Evolutionary conservation across 2,888 invertebrate species (phyloP).

Genomic region (Chaitophorus viminalis): DNA sequence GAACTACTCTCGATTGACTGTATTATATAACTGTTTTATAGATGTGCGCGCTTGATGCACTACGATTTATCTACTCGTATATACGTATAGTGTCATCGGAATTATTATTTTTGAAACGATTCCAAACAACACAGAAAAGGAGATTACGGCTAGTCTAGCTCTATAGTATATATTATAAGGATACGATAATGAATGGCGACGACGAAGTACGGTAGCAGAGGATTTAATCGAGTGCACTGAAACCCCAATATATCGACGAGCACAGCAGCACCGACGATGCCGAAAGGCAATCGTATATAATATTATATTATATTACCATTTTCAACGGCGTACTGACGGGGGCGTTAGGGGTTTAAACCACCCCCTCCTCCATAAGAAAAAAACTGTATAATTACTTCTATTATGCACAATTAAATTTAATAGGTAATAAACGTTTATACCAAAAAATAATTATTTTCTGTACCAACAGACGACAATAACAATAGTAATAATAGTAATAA

Average conservation of each 20-base stretch:
- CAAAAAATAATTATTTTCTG: too few species aligned
- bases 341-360: too few species aligned
- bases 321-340: too few species aligned
- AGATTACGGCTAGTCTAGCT: slow-evolving; percentile 29
- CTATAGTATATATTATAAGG: background rate
- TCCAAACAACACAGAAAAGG: slow-evolving; percentile 47
- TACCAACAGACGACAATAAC: too few species aligned
- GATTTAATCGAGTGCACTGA: slow-evolving; percentile 36
- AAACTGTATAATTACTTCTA: too few species aligned
- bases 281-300: slow-evolving; percentile 15
- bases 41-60: background rate
- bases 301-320: background rate
- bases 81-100: slow-evolving; percentile 22
- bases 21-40: background rate
- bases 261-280: background rate
- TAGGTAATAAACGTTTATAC: too few species aligned
- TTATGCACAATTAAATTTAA: too few species aligned
- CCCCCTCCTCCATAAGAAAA: too few species aligned
- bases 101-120: slow-evolving; percentile 60
- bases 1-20: too few species aligned
- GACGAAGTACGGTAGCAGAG: background rate
- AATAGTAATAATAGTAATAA: too few species aligned
- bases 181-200: slow-evolving; percentile 10
- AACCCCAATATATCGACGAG: background rate
- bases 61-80: background rate